These are phyloP conservation scores for Brachyrhaphis roseni DNA, from an alignment of 2,797 vertebrate genomes.

Conservation along the genomic window DNA sequence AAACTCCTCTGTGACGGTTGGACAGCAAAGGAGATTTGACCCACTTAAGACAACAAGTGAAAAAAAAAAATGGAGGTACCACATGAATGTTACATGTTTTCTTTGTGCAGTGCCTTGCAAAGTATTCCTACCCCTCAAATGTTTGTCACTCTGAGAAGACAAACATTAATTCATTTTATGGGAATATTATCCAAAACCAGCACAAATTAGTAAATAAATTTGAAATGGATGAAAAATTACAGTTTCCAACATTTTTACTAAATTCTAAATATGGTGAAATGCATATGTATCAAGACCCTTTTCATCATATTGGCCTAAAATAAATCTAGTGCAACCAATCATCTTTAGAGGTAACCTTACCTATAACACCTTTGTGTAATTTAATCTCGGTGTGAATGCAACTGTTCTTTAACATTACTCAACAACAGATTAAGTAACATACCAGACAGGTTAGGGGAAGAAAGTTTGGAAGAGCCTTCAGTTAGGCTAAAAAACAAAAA, in stretches of 20 bases:
- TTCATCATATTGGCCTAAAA: neutral
- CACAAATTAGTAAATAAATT: neutral
- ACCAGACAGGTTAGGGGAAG: neutral
- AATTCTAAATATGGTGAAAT: neutral
- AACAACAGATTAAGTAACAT: neutral
- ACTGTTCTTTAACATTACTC: neutral
- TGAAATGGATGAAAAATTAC: neutral
- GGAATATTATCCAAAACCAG: neutral
- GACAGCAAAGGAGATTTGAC: slow-evolving; percentile 87
- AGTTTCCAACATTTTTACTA: neutral
- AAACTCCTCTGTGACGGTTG: slow-evolving; percentile 83
- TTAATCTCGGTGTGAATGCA: neutral
- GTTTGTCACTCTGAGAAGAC: neutral
- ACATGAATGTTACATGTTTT: neutral
- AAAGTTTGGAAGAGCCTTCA: neutral
- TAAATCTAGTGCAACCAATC: neutral
- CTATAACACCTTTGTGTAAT: neutral
- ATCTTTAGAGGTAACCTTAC: neutral
- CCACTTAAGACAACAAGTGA: slow-evolving; percentile 82
- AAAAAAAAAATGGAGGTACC: neutral
- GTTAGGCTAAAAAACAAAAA: neutral
- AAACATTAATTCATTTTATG: neutral
- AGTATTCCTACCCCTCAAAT: neutral
- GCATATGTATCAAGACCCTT: neutral
- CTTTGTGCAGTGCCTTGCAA: neutral